These are phyloP conservation scores for Drosophila incognita DNA, from an alignment of 2,888 invertebrate species.

Conservation along the genomic window DNA sequence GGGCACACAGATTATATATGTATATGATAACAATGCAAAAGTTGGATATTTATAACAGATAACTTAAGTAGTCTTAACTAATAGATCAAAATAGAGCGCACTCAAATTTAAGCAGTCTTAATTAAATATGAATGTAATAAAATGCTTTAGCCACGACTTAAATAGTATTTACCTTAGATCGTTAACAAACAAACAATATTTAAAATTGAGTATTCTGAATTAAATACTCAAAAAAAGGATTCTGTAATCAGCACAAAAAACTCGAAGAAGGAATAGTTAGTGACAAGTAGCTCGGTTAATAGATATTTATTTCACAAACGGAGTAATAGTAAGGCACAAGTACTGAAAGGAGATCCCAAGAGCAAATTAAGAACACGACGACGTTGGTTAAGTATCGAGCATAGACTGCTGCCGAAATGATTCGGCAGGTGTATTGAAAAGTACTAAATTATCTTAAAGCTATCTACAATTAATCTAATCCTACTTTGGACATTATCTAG, in stretches of 20 bases:
- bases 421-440: too few relatives aligned
- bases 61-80: not conserved
- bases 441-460: too few relatives aligned
- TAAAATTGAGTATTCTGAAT: not conserved
- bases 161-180: not conserved
- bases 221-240: not conserved
- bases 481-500: too few relatives aligned
- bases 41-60: not conserved
- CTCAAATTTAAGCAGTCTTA: not conserved
- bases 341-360: too few relatives aligned
- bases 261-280: not conserved
- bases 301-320: not conserved
- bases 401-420: too few relatives aligned
- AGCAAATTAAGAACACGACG: too few relatives aligned
- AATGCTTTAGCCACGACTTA: accelerated
- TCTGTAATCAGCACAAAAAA: not conserved
- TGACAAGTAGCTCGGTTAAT: not conserved
- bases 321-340: too few relatives aligned
- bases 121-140: not conserved
- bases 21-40: not conserved
- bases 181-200: not conserved
- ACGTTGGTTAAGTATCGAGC: too few relatives aligned
- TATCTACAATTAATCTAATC: too few relatives aligned
- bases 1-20: not conserved
- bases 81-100: not conserved